Conservation (phyloP, 2,888 invertebrate genomes). For the Oligia fasciuncula region DNA sequence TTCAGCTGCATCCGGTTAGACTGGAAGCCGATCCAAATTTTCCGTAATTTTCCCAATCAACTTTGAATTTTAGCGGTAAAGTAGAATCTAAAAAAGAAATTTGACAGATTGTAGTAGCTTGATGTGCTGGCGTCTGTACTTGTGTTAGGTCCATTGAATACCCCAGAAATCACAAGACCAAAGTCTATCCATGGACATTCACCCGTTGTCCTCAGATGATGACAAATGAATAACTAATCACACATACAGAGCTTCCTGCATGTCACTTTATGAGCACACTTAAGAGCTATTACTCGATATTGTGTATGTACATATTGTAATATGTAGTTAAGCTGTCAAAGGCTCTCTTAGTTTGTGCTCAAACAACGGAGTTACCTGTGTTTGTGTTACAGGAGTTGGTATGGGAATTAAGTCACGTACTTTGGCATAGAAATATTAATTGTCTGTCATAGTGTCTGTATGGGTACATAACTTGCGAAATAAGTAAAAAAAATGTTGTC, state of each 20-base stretch:
- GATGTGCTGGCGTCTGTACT: too few species aligned
- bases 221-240: slow-evolving; percentile 35
- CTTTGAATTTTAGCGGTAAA: too few species aligned
- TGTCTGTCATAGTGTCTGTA: not conserved
- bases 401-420: not conserved
- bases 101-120: too few species aligned
- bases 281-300: slow-evolving; percentile 22
- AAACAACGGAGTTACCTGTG: slow-evolving; percentile 9
- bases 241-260: not conserved
- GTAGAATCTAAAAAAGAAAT: too few species aligned
- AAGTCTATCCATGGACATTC: slow-evolving; percentile 7
- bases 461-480: too few species aligned
- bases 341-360: not conserved
- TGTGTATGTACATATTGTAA: slow-evolving; percentile 36
- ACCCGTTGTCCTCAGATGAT: slow-evolving; percentile 1
- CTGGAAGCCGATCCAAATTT: too few species aligned
- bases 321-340: slow-evolving; percentile 20
- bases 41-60: too few species aligned
- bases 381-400: not conserved
- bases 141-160: not conserved
- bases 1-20: too few species aligned
- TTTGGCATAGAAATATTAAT: not conserved
- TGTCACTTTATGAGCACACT: slow-evolving; percentile 2
- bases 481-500: too few species aligned
- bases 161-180: not conserved